A percentile compares a stretch with the other conserved stretches of the same genome.
Evolutionary conservation across 2,797 vertebrate genomes (phyloP).

Genomic region (Galaxias olidus): DNA sequence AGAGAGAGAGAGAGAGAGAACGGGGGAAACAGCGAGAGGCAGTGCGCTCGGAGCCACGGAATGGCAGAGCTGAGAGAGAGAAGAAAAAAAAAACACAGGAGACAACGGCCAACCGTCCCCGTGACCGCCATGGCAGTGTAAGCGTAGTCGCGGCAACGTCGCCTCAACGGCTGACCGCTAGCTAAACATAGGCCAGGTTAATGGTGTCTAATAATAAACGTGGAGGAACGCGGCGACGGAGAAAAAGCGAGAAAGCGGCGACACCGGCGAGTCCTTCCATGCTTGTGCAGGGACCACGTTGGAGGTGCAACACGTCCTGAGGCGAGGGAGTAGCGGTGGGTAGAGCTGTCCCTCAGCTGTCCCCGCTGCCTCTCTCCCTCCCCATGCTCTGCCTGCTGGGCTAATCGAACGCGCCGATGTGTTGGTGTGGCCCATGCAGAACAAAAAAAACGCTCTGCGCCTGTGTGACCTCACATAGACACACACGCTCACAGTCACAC

Average conservation of each 20-base stretch:
- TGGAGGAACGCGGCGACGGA: too few relatives aligned
- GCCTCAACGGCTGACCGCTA: too few relatives aligned
- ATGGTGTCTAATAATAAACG: too few relatives aligned
- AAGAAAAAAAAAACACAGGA: constrained; percentile 18
- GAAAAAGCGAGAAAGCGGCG: constrained; percentile 30
- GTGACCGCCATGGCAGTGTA: too few relatives aligned
- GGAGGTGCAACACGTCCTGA: too few relatives aligned
- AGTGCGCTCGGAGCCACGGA: background rate
- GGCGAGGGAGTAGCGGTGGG: constrained; percentile 50
- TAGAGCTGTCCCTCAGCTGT: constrained; percentile 40
- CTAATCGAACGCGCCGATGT: constrained; percentile 59
- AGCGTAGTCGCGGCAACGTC: too few relatives aligned
- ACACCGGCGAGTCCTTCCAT: constrained; percentile 29
- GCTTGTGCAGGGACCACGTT: too few relatives aligned
- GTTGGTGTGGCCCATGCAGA: constrained; percentile 35
- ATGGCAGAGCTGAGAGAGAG: constrained; percentile 15
- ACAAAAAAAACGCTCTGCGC: constrained; percentile 26
- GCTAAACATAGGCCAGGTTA: too few relatives aligned
- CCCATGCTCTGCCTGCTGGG: constrained; percentile 39
- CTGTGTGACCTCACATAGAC: background rate
- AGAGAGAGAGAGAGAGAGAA: background rate
- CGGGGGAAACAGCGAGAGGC: background rate
- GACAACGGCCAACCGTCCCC: too few relatives aligned
- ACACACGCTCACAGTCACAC: constrained; percentile 17
- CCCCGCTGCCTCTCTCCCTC: constrained; percentile 35